phyloP scores from a whole-genome alignment of 2,888 invertebrate species.

The Chymomyza amoena region DNA sequence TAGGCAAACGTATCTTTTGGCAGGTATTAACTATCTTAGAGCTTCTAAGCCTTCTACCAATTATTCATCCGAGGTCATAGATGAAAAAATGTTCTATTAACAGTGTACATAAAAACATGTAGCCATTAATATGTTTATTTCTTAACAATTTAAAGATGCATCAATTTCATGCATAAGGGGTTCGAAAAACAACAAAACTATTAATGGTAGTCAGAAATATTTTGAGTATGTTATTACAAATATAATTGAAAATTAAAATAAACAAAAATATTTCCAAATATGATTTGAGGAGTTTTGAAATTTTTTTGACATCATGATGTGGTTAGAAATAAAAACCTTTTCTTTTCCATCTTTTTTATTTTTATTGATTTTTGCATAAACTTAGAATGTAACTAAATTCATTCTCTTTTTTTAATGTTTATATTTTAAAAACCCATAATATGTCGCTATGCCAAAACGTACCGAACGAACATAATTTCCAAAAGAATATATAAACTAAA shows the following conservation, averaged over 20 bases:
- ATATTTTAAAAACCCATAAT: no score
- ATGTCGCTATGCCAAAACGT: no score
- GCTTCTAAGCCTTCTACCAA: no score
- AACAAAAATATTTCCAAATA: constrained; percentile 23
- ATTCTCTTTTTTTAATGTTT: no score
- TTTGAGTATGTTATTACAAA: constrained; percentile 15
- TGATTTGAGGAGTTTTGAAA: constrained; percentile 17
- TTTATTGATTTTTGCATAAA: no score
- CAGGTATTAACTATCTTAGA: not conserved
- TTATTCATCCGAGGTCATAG: not conserved
- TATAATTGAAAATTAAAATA: constrained; percentile 27
- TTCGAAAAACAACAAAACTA: constrained; percentile 9
- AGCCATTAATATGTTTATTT: not conserved
- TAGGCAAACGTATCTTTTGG: not conserved
- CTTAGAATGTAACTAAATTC: no score
- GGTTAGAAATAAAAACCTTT: no score
- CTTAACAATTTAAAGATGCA: not conserved
- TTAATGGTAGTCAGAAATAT: not conserved
- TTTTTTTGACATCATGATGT: not conserved
- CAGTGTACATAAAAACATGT: not conserved
- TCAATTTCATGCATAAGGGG: constrained; percentile 28
- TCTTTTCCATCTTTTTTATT: no score
- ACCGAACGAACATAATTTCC: no score
- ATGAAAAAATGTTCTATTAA: not conserved
- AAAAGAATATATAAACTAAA: no score